phyloP scores from a whole-genome alignment of 2,113 vertebrate species.

The Uria aalge region DNA sequence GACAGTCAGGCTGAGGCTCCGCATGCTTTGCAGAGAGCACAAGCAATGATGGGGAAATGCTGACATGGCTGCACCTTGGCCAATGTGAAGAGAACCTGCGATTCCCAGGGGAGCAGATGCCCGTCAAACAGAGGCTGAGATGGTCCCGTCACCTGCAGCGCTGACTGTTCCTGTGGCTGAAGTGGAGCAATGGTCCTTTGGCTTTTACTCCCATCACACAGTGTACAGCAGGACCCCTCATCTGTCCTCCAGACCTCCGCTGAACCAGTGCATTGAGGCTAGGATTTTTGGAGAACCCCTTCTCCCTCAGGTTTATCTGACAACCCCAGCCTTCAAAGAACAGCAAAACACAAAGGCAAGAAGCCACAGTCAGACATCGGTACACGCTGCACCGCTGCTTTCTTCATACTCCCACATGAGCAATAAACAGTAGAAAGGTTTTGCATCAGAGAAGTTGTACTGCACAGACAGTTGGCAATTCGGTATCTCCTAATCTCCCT shows the following conservation, averaged over 20 bases:
- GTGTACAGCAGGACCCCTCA: background rate
- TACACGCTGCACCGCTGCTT: background rate
- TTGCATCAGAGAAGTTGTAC: background rate
- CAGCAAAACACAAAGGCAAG: background rate
- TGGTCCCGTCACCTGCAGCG: fast-evolving
- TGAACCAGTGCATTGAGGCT: background rate
- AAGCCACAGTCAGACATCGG: background rate
- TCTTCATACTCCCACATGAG: background rate
- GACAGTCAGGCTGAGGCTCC: background rate
- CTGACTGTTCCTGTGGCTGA: background rate
- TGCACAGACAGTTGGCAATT: background rate
- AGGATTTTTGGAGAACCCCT: background rate
- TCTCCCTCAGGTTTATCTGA: background rate
- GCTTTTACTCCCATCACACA: background rate
- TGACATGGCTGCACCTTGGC: background rate
- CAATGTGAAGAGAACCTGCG: background rate
- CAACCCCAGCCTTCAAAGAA: background rate
- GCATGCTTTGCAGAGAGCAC: background rate
- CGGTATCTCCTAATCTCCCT: background rate
- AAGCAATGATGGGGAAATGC: background rate
- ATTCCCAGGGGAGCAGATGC: background rate
- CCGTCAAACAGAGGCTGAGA: background rate
- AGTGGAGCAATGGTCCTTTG: background rate
- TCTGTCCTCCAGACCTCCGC: background rate
- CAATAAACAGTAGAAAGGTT: background rate